phyloP scores from a whole-genome alignment of 2,888 invertebrate species.

The Atrina japonica region DNA sequence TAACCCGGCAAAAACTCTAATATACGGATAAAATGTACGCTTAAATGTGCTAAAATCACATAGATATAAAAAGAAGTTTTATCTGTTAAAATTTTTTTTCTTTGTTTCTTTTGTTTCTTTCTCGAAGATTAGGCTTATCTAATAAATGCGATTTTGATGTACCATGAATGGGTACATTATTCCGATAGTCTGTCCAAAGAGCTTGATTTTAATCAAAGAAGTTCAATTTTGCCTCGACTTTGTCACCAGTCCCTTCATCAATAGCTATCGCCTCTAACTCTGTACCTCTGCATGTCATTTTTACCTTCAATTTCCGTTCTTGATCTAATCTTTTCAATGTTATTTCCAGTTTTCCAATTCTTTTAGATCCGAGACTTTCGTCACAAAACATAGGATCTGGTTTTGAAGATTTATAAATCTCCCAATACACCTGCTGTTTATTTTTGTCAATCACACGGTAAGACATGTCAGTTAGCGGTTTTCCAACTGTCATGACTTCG shows the following conservation, averaged over 20 bases:
- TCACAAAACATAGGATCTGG: constrained; percentile 46
- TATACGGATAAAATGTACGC: too few species aligned
- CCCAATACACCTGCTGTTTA: constrained; percentile 43
- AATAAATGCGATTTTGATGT: too few species aligned
- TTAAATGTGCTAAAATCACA: too few species aligned
- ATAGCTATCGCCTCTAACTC: constrained; percentile 46
- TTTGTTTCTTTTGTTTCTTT: too few species aligned
- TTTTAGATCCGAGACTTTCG: constrained; percentile 30
- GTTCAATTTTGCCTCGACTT: too few species aligned
- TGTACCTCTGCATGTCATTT: constrained; percentile 49
- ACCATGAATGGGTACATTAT: too few species aligned
- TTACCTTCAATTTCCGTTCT: constrained; percentile 25
- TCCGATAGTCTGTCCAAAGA: too few species aligned
- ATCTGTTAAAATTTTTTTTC: too few species aligned
- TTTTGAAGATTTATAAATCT: constrained; percentile 42
- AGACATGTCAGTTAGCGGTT: constrained; percentile 16
- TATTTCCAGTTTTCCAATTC: constrained; percentile 43
- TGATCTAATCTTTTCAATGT: constrained; percentile 27
- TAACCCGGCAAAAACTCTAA: too few species aligned
- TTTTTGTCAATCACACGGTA: constrained; percentile 38
- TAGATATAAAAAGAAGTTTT: too few species aligned
- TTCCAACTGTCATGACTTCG: constrained; percentile 42
- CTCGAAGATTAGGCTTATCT: too few species aligned
- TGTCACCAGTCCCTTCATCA: not conserved
- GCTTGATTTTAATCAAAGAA: too few species aligned